These are phyloP conservation scores for Hypocryptadius cinnamomeus DNA, from an alignment of 2,113 vertebrate genomes.

Conservation along the genomic window DNA sequence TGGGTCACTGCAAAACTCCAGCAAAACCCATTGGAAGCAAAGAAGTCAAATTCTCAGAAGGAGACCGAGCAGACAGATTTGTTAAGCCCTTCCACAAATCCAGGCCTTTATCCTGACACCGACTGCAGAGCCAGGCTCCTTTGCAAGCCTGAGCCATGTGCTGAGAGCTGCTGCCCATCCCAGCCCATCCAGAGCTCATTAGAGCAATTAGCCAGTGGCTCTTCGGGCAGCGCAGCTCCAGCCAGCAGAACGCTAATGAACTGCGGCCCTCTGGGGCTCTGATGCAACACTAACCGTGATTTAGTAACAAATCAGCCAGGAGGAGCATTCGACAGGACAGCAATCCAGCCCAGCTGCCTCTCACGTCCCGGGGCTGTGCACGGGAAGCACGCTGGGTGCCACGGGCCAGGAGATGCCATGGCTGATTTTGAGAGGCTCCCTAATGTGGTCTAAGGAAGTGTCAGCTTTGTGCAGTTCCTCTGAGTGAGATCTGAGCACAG, in stretches of 20 bases:
- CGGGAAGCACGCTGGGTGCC: rapidly evolving
- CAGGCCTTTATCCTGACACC: background rate
- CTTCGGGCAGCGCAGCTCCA: background rate
- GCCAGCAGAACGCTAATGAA: background rate
- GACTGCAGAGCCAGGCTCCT: background rate
- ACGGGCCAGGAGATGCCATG: rapidly evolving
- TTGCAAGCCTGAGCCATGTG: background rate
- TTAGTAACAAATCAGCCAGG: background rate
- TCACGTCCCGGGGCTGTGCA: rapidly evolving
- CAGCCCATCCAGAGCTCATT: background rate
- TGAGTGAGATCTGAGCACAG: background rate
- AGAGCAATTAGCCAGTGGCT: background rate
- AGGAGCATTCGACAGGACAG: background rate
- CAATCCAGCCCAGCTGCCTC: background rate
- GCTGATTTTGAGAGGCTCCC: background rate
- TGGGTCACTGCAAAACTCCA: background rate
- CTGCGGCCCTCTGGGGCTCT: background rate
- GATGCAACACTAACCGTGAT: background rate
- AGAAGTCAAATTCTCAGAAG: background rate
- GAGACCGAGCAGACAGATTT: background rate
- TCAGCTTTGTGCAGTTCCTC: background rate
- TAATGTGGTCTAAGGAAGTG: background rate
- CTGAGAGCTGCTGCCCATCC: background rate
- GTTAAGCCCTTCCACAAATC: background rate
- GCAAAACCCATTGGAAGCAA: background rate